phyloP scores from a whole-genome alignment of 2,797 vertebrate species.

The Lerista edwardsae region DNA sequence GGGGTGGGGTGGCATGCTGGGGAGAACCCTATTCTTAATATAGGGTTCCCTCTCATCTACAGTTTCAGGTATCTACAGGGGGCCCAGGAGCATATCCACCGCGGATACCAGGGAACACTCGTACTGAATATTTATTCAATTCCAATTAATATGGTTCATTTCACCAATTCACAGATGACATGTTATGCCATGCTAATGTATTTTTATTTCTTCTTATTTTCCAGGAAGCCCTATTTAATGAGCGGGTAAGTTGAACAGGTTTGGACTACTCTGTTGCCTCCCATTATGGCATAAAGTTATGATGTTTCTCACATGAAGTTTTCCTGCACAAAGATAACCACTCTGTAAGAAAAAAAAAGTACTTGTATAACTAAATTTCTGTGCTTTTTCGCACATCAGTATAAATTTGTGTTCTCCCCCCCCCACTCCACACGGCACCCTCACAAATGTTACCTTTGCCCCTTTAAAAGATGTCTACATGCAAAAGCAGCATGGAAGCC shows the following conservation, averaged over 20 bases:
- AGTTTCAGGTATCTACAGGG: too few species aligned
- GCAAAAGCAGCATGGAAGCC: background rate
- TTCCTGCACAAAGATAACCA: background rate
- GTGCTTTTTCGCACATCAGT: background rate
- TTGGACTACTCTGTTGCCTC: background rate
- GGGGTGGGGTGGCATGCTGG: too few species aligned
- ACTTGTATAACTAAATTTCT: background rate
- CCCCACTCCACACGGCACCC: too few species aligned
- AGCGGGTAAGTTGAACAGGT: slow-evolving; percentile 63
- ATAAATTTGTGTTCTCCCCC: background rate
- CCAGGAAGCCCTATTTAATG: slow-evolving; percentile 72
- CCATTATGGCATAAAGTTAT: background rate
- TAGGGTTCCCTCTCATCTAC: too few species aligned
- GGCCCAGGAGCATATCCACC: too few species aligned
- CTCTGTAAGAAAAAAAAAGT: background rate
- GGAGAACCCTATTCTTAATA: too few species aligned
- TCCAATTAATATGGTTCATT: slow-evolving; percentile 32
- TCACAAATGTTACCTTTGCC: background rate
- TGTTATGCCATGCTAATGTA: slow-evolving; percentile 43
- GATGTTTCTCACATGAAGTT: background rate
- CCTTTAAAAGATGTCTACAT: background rate
- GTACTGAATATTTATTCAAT: too few species aligned
- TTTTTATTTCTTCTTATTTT: slow-evolving; percentile 57
- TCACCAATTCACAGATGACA: slow-evolving; percentile 40
- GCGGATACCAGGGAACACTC: too few species aligned